Evolutionary conservation across 1,140 invertebrate species (phyloP).

Genomic region (Drusus annulatus): DNA sequence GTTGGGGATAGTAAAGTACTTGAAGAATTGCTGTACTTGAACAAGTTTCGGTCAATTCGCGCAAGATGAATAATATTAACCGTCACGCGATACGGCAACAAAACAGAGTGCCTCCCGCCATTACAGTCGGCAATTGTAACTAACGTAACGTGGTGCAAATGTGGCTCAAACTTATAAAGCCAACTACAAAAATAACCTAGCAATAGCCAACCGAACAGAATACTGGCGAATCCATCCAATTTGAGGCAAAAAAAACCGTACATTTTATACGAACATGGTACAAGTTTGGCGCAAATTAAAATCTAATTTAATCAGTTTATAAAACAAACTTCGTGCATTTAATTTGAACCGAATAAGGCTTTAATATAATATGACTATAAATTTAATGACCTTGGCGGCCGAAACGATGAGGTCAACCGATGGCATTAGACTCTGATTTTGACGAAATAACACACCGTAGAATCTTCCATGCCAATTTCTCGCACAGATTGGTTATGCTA

Average conservation of each 20-base stretch:
- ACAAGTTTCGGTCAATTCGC: not conserved
- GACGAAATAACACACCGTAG: not conserved
- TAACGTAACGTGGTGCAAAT: too few species aligned
- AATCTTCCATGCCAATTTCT: slow-evolving; percentile 2
- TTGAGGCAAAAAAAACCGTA: too few species aligned
- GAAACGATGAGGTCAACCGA: not conserved
- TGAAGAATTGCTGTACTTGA: too few species aligned
- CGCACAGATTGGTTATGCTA: slow-evolving; percentile 1
- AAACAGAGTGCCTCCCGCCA: slow-evolving; percentile 25
- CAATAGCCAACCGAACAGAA: too few species aligned
- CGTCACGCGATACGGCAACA: slow-evolving; percentile 7
- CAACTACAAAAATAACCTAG: not conserved
- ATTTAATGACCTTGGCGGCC: not conserved
- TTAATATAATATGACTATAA: not conserved
- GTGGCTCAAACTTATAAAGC: too few species aligned
- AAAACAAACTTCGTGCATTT: too few species aligned
- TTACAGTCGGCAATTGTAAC: not conserved
- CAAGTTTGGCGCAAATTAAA: too few species aligned
- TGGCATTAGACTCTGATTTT: slow-evolving; percentile 8
- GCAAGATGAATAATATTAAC: not conserved
- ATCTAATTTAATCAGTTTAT: too few species aligned
- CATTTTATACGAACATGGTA: too few species aligned
- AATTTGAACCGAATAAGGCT: too few species aligned
- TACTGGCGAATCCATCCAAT: too few species aligned
- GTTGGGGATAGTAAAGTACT: not conserved